A percentile compares a stretch with the other conserved stretches of the same genome.
Evolutionary conservation across 2,888 invertebrate genomes (phyloP).

Genomic region (Spilosoma lubricipeda): DNA sequence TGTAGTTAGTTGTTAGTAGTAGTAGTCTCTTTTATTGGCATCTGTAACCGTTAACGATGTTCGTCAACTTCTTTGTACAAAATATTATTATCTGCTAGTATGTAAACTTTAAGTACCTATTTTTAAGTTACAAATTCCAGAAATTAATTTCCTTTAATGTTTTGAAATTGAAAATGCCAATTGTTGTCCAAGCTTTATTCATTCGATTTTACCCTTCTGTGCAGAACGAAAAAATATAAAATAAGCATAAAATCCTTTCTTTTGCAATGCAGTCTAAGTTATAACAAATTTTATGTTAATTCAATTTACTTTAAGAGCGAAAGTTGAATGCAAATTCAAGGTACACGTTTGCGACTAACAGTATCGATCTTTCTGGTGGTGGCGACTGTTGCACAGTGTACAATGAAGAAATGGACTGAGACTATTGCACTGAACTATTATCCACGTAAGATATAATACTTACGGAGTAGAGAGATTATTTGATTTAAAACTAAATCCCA

Average conservation of each 20-base stretch:
- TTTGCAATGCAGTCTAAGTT: constrained; percentile 49
- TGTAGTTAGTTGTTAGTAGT: too few species aligned
- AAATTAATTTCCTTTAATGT: background rate
- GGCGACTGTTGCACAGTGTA: constrained; percentile 47
- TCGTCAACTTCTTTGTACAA: background rate
- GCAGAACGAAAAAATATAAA: constrained; percentile 42
- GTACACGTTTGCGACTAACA: constrained; percentile 43
- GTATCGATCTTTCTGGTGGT: constrained; percentile 58
- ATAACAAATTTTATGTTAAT: constrained; percentile 50
- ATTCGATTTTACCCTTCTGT: constrained; percentile 27
- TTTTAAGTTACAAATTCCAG: background rate
- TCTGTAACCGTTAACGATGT: background rate
- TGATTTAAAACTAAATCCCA: too few species aligned
- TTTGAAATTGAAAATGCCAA: constrained; percentile 7
- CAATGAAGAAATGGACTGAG: constrained; percentile 42
- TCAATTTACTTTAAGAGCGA: constrained; percentile 47
- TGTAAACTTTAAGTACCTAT: background rate
- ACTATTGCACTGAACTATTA: too few species aligned
- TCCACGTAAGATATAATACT: too few species aligned
- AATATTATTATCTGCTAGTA: background rate
- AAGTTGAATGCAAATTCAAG: constrained; percentile 45
- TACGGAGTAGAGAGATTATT: too few species aligned
- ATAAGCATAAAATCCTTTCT: constrained; percentile 35
- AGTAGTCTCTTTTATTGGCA: background rate
- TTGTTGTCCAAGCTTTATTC: constrained; percentile 21